Base-by-base conservation (phyloP, 2,797 vertebrate species). In the Tenualosa thibaudeaui region DNA sequence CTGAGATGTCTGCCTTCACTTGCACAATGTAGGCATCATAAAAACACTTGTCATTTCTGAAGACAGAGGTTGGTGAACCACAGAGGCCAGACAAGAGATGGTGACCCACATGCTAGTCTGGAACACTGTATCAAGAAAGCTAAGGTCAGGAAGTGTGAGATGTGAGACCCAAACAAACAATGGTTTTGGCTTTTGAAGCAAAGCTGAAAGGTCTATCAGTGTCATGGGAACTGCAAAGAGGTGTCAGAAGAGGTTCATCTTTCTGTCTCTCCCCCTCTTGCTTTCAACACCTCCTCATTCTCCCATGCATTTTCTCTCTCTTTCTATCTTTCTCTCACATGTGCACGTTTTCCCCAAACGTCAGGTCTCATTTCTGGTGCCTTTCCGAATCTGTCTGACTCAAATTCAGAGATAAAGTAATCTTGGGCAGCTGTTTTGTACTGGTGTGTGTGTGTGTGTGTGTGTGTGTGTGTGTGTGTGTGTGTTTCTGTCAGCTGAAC, bases 401-500 rank as follows among this genome's bases (percentile, higher is more conserved):
- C 22, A 62, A 53, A 53, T 12, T 12, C 51, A 53, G 8, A 65
- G 24, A 65, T 31, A 4, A 26, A 31, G 65, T 37, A 7, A 26
- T 1, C 51, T 8, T 53, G 19, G 12, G 12, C 9, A n/a, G 56
- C 56, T 84, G 43, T 50, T 65, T 68, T n/a, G 4, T 31, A 31
- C 50, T 19, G 53, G 0, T 81, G 54, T 83, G 56, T 43, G 26
- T 81, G 51, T 60, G 82, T 40, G 53, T 56, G 5, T 54, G 68
- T 84, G 83, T 46, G 78, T 84, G 65, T 81, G 68, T 54, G 50
- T 26, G 40, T 65, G 56, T 58, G 10, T 65, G 2, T 65, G 68
- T 75, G 15, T 19, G 15, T 40, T 40, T 75, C 68, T 5, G 15
- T 40, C 37, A 75, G 68, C 68, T 75, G 68, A 75, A 19, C 37